Evolutionary conservation across 1,140 invertebrate genomes (phyloP), one percentile per base, ranked within the genome.

Genomic region (Drosophila ercepeae): DNA sequence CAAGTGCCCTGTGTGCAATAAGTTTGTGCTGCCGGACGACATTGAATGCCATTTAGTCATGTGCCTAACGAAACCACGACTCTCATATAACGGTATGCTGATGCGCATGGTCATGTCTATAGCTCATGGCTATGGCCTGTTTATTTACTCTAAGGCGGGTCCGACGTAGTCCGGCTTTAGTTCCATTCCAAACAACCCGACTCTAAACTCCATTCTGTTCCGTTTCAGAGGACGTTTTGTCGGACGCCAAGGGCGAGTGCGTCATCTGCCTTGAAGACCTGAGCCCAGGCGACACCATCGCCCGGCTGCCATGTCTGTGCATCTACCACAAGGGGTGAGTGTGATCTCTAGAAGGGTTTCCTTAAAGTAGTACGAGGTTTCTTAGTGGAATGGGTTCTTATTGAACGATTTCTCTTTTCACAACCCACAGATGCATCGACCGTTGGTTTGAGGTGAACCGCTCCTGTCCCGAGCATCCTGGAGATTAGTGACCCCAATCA

Each of bases 221-320:
- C n/a, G 32, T 48, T 25, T 18, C 46, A 99, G 98, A 99, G 95
- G 98, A 99, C 93, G 94, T 98, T 78, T 93, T 99, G 92, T 95
- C 94, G 64, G 98, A 99, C 92, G 95, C 98, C 88, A 99, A 99
- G 91, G 97, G 96, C 48, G 98, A 99, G 94, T 99, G 98, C 94
- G 97, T 99, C 64, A 99, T 99, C 92, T 99, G 98, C 93, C 95
- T 99, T 84, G 98, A 99, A 92, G 98, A 99, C 89, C 94, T 99
- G 89, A 94, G 94, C 90, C 95, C 97, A 90, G 98, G 98, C 57
- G 96, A 99, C 93, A 97, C 97, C 73, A 99, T 99, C 92, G 98
- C 98, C 74, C 95, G 98, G 90, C 94, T 99, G 92, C 98, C 98
- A 89, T 99, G 98, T 93, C 95, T 99, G 74, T 99, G 98, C 95